These are phyloP conservation scores for Nicator chloris DNA, from an alignment of 2,113 vertebrate genomes.

Conservation along the genomic window DNA sequence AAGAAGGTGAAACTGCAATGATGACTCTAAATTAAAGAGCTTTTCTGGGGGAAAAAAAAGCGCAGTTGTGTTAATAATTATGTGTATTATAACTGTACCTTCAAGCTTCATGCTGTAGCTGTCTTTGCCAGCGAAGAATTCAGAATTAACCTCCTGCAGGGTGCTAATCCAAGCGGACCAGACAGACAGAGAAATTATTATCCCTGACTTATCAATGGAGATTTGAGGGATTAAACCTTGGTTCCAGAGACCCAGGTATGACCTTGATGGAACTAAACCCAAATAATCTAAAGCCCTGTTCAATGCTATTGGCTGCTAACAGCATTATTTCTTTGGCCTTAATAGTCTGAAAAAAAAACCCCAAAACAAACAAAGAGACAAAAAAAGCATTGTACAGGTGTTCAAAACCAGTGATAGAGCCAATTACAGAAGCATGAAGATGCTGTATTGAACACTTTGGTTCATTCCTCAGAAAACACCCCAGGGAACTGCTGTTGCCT, in stretches of 20 bases:
- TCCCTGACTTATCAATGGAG: neutral
- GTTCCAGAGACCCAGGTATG: neutral
- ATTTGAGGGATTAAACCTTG: neutral
- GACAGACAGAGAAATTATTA: conserved; percentile 18
- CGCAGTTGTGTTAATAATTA: neutral
- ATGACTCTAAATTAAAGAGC: neutral
- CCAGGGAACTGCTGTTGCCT: neutral
- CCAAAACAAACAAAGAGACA: neutral
- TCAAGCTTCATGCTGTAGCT: neutral
- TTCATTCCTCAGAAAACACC: neutral
- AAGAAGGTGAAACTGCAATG: neutral
- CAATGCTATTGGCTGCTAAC: neutral
- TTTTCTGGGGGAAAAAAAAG: neutral
- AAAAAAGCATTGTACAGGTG: neutral
- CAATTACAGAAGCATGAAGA: neutral
- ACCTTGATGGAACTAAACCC: neutral
- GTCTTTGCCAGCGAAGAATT: neutral
- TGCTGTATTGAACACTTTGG: neutral
- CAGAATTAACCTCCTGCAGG: neutral
- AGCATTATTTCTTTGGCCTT: neutral
- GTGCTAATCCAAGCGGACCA: neutral
- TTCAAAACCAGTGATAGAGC: neutral
- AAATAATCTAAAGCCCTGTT: neutral
- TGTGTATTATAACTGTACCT: neutral
- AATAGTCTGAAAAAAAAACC: neutral